Evolutionary conservation across 2,888 invertebrate species (phyloP), one percentile per base, ranked within the genome.

Genomic region (Andrena hattorfiana): DNA sequence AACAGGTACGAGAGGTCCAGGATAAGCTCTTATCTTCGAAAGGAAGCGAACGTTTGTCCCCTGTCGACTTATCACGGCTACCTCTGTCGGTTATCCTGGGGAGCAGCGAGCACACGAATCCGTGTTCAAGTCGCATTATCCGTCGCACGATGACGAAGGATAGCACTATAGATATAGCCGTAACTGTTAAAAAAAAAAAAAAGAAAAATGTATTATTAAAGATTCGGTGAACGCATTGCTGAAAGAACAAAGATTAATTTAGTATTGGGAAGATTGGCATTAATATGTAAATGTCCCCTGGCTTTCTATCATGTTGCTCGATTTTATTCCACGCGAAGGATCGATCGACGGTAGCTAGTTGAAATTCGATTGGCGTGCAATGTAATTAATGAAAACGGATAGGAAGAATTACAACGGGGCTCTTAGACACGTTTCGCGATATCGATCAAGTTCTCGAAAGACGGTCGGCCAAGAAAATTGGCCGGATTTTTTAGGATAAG

Each of bases 21-120:
- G 73, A 66, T 54, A 76, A 64, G 49, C 60, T 59, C 81, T 90
- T 91, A 91, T 90, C 91, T 76, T 32, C 7, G 62, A 72, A 76
- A 70, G 81, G 85, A 88, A 89, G 83, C 83, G 76, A 89, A 90
- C 87, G 89, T 91, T 89, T 89, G 89, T 91, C 87, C 78, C 68
- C 77, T 79, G 85, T 87, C 84, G 74, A 66, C 77, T 92, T 91
- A 92, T 90, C 91, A 81, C 67, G 42, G 87, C 88, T 89, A 88
- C 90, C 87, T 89, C 85, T 88, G 77, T 85, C 85, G 81, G 81
- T 88, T 75, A 82, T 35, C 64, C 74, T 73, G 74, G 75, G 71
- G 75, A 84, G 83, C 87, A 87, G 89, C 89, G 84, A 90, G 80
- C 77, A 26, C 81, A 81, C 62, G 32, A 62, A 77, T 78, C 49